Base-by-base conservation (phyloP, 2,888 invertebrate genomes). In the Cantharis lateralis region DNA sequence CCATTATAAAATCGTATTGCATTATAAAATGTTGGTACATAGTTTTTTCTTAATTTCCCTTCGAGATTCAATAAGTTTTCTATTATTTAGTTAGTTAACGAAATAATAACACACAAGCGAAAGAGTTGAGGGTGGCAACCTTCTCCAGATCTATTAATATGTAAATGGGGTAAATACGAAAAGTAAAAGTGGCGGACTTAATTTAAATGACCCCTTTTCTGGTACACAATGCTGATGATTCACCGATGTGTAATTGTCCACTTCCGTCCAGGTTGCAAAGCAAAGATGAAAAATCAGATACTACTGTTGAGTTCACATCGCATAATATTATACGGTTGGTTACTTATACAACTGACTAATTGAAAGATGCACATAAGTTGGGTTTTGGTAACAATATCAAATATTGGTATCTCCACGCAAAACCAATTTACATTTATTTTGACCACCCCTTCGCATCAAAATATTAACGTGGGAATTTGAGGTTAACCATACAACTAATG, bases 191-290 rank as follows among this genome's bases (percentile, higher is more conserved):
- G 77, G 75, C 71, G 76, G 48, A 76, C 76, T 74, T 75, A 78
- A 79, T 79, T 75, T 72, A 75, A 77, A 64, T 81, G 79, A 78
- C 78, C 81, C 81, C 78, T 76, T 80, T 79, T 76, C 72, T 74
- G 75, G 70, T 72, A 73, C 74, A 79, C 81, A 80, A 72, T 76
- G 64, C 68, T 77, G 82, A 85, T 86, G 85, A 86, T 83, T 86
- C 85, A 85, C 82, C 80, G 76, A 74, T 74, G 78, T 72, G 79
- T 86, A 85, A 86, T 85, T 84, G 84, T 83, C 82, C 82, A 84
- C 84, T 86, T 86, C 85, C 85, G 85, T 82, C 82, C 81, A 80
- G 81, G 79, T 80, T 85, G 84, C 84, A 85, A 83, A 85, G 84
- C 82, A 81, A 76, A 81, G 80, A 80, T 78, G 76, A 80, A 77